Base-by-base conservation (phyloP, 2,113 vertebrate genomes). In the Silurus asotus region DNA sequence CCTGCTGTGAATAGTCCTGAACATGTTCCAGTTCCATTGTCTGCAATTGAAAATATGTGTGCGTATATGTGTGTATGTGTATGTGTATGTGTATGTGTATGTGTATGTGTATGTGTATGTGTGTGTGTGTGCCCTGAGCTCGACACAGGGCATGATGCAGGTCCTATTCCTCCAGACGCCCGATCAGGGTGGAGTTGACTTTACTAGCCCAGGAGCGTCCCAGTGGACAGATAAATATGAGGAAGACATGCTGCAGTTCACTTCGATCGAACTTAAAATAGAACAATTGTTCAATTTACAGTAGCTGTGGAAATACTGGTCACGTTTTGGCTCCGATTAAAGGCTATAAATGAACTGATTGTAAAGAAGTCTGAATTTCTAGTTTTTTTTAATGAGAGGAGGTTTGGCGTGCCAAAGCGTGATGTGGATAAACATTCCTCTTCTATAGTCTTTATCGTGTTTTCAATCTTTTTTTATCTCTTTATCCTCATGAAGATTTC, bases 101-200 rank as follows among this genome's bases (percentile, higher is more conserved):
- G 93, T 94, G 90, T 81, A 25, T 45, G 76, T 37, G 53, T 28
- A 25, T 28, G 49, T 75, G 48, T 75, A 49, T 97, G 93, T 94
- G 91, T 81, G 91, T 90, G 90, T 90, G 88, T 91, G 87, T 94
- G 93, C 93, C 93, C 94, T 93, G 93, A 89, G 92, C 94, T 95
- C 93, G 90, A 94, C 89, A 92, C 90, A 92, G 93, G 80, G 94
- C 92, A 95, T 97, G 96, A 97, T 96, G 96, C 95, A 98, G 95
- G 94, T 94, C 94, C 93, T 92, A 93, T 93, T 94, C 93, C 87
- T 93, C 94, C 93, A 91, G 94, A 84, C 84, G 93, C 93, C 92
- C 95, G 94, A 91, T 94, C 93, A 87, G 96, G 96, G 96, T 94
- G 96, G 94, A 94, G 93, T 93, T 91, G 92, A 90, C 89, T 93